Evolutionary conservation across 2,113 vertebrate genomes (phyloP), one percentile per base, ranked within the genome.

Genomic region (Onychorhynchus coronatus): DNA sequence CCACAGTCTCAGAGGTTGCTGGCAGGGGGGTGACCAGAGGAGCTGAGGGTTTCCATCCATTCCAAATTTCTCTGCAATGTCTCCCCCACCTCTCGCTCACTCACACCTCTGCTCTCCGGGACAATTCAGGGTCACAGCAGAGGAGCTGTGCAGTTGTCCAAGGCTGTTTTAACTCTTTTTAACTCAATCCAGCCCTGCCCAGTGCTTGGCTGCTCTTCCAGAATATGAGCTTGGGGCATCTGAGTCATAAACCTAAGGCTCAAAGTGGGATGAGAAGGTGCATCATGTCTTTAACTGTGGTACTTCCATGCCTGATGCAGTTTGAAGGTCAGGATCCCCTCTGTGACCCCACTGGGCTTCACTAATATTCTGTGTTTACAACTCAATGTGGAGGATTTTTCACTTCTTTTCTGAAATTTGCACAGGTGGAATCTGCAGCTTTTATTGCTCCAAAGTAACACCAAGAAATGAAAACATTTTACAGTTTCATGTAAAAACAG

Each of bases 1-100:
- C 35, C 19, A 20, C 65, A 14, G 56, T n/a, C 0, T 0, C 23
- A 52, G 59, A 6, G 49, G 31, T 15, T 0, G 0, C 49, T 84
- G 87, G 8, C 81, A 33, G 37, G 37, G 44, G 59, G 0, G 50
- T 28, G 6, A 65, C 19, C 25, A 27, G 41, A 17, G 21, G 35
- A 53, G 25, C 0, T n/a, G 17, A 33, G 39, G 46, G 13, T 11
- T 84, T n/a, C 80, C 61, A 61, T 31, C 35, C 16, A 1, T 39
- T 25, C 55, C 20, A 3, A 27, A 30, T 33, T 46, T 28, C 53
- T 44, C 68, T 50, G 39, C 55, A 6, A 21, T 46, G 33, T 65
- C 77, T 80, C 24, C 56, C 74, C 44, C 35, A 37, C 18, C 49
- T 76, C 14, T n/a, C 27, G 23, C 52, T 80, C 17, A 2, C 25